Evolutionary conservation across 2,888 invertebrate genomes (phyloP).

Genomic region (Epiblema foenella): DNA sequence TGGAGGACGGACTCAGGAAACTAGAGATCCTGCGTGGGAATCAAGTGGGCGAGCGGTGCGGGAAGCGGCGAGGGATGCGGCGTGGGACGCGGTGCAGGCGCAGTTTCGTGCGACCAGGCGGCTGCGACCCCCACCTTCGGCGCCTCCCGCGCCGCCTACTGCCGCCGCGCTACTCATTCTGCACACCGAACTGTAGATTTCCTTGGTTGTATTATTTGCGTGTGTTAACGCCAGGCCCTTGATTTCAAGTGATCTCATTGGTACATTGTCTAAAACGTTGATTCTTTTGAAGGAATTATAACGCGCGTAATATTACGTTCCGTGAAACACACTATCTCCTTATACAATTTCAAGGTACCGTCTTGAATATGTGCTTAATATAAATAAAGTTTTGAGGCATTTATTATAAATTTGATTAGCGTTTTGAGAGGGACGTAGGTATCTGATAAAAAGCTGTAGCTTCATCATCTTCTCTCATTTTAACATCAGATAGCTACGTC

Average conservation of each 20-base stretch:
- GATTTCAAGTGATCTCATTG: neutral
- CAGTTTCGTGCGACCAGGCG: conserved; percentile 63
- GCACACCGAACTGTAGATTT: conserved; percentile 63
- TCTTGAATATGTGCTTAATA: neutral
- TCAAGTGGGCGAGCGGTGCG: conserved; percentile 44
- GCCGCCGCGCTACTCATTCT: conserved; percentile 70
- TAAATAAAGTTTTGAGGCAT: neutral
- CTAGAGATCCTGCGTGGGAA: neutral
- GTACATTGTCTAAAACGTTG: neutral
- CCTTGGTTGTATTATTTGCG: neutral
- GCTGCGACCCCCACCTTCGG: conserved; percentile 46
- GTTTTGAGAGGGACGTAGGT: neutral
- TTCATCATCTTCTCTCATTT: neutral
- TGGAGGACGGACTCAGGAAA: neutral
- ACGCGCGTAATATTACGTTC: neutral
- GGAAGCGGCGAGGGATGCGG: conserved; percentile 69
- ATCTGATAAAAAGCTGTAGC: neutral
- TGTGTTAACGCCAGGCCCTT: neutral
- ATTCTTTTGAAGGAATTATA: neutral
- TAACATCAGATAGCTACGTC: neutral
- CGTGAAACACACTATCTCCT: neutral
- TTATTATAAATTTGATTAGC: neutral
- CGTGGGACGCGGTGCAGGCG: conserved; percentile 74
- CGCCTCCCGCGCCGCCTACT: conserved; percentile 53
- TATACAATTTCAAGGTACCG: neutral